Evolutionary conservation across 2,113 vertebrate genomes (phyloP).

Genomic region (Piprites chloris): DNA sequence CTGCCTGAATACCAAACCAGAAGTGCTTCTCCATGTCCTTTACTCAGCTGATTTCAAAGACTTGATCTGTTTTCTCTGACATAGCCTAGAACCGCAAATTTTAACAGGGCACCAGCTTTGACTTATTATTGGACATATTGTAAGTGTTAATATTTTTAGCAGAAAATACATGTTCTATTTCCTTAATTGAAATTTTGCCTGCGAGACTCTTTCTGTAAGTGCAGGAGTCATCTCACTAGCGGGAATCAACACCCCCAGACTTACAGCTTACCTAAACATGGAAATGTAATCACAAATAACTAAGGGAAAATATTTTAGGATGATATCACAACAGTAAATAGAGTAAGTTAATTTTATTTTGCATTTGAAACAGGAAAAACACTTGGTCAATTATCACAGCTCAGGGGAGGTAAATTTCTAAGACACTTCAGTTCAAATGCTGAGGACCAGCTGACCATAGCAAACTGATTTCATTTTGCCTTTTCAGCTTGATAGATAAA

Average conservation of each 20-base stretch:
- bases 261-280: not conserved
- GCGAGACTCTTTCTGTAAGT: not conserved
- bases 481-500: not conserved
- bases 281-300: not conserved
- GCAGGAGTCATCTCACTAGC: not conserved
- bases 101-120: not conserved
- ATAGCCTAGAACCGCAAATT: not conserved
- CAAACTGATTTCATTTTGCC: not conserved
- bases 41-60: not conserved
- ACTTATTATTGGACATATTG: not conserved
- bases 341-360: not conserved
- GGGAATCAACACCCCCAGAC: not conserved
- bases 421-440: not conserved
- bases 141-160: not conserved
- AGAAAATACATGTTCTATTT: not conserved
- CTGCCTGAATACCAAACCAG: not conserved
- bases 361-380: not conserved
- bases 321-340: not conserved
- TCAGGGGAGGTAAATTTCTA: not conserved
- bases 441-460: not conserved
- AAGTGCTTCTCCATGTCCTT: not conserved
- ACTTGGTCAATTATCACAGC: not conserved
- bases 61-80: not conserved
- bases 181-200: not conserved
- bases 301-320: not conserved